Percentiles rank a stretch among this genome's conserved stretches.
phyloP scores from a whole-genome alignment of 92 coral and sea anemone genomes.

The Zoanthus solanderi region DNA sequence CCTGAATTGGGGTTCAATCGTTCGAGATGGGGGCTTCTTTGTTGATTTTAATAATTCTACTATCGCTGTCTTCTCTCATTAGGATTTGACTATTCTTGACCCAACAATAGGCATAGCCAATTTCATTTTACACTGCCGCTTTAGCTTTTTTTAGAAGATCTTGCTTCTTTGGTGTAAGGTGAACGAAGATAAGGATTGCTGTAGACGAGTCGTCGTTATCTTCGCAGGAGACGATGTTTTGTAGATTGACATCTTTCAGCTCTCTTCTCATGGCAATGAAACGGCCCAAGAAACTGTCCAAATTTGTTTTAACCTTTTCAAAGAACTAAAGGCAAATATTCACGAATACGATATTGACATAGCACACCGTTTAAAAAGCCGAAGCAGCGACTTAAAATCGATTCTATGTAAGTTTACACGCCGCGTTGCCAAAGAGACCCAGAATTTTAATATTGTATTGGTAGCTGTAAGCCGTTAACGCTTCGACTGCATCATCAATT shows the following conservation, averaged over 20 bases:
- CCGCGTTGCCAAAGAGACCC: background rate
- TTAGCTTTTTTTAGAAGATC: slow-evolving; percentile 9
- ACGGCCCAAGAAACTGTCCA: too few relatives aligned
- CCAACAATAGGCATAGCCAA: slow-evolving; percentile 18
- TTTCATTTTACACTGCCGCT: background rate
- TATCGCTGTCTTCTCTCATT: slow-evolving; percentile 11
- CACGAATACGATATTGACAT: too few relatives aligned
- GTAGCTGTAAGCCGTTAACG: slow-evolving; percentile 41
- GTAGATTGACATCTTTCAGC: too few relatives aligned
- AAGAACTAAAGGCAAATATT: too few relatives aligned
- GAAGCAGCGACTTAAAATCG: too few relatives aligned
- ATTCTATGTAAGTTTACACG: too few relatives aligned
- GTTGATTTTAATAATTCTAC: slow-evolving; percentile 11
- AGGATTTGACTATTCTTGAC: slow-evolving; percentile 14
- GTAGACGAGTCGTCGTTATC: background rate
- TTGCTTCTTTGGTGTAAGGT: slow-evolving; percentile 8
- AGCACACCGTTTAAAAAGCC: too few relatives aligned
- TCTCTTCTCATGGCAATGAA: slow-evolving; percentile 27
- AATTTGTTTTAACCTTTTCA: too few relatives aligned
- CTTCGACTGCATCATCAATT: slow-evolving; percentile 56
- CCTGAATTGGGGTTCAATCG: background rate
- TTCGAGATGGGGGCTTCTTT: slow-evolving; percentile 6
- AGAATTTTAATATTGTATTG: slow-evolving; percentile 50
- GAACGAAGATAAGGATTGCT: slow-evolving; percentile 10
- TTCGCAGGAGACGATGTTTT: slow-evolving; percentile 33